phyloP scores from a whole-genome alignment of 2,888 invertebrate species.

The Perizoma affinitatum region DNA sequence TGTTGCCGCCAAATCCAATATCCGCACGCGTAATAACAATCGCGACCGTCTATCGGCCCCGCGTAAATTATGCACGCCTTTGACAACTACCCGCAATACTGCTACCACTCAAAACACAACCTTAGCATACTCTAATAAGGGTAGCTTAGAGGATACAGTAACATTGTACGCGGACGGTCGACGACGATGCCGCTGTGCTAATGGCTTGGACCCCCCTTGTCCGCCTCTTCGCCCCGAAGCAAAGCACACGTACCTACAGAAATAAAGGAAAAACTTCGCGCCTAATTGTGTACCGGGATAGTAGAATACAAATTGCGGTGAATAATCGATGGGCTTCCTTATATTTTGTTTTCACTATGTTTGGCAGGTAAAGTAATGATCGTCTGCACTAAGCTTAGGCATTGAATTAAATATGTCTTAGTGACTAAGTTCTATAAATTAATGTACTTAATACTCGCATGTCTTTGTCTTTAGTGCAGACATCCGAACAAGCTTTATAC shows the following conservation, averaged over 20 bases:
- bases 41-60: constrained; percentile 80
- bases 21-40: constrained; percentile 82
- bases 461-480: too few relatives aligned
- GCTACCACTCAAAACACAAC: constrained; percentile 39
- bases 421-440: too few relatives aligned
- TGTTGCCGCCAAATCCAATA: constrained; percentile 77
- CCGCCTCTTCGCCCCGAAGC: constrained; percentile 49
- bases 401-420: too few relatives aligned
- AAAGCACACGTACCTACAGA: constrained; percentile 64
- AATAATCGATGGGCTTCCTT: constrained; percentile 52
- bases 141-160: constrained; percentile 28
- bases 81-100: constrained; percentile 40
- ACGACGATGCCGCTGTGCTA: constrained; percentile 70
- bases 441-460: too few relatives aligned
- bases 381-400: too few relatives aligned
- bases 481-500: too few relatives aligned
- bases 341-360: constrained; percentile 24
- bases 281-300: constrained; percentile 65
- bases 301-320: constrained; percentile 54
- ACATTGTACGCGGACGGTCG: constrained; percentile 60
- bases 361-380: not conserved
- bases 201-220: constrained; percentile 68
- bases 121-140: constrained; percentile 33
- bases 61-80: constrained; percentile 80
- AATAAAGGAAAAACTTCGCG: constrained; percentile 68